These are phyloP conservation scores for Synergus umbraculus DNA, from an alignment of 2,888 invertebrate species.

Conservation along the genomic window DNA sequence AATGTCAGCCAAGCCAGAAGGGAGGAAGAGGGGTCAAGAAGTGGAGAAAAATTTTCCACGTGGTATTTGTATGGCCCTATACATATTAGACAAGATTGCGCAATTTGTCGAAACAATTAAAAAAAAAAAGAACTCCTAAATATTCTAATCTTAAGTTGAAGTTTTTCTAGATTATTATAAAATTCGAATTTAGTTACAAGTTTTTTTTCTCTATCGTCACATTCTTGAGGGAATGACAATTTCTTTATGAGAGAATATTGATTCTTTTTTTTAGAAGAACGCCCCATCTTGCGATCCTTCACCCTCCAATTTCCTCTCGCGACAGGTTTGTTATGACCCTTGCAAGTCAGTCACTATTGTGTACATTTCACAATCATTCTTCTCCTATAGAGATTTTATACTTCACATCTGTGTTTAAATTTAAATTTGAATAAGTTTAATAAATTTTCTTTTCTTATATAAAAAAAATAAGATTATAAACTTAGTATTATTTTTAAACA, in stretches of 20 bases:
- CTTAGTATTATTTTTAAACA: too few relatives aligned
- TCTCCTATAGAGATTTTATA: neutral
- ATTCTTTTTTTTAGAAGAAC: neutral
- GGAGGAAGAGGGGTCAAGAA: too few relatives aligned
- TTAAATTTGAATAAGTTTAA: too few relatives aligned
- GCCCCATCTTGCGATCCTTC: neutral
- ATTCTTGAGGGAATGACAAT: neutral
- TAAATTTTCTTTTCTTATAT: too few relatives aligned
- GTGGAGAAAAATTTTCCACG: too few relatives aligned
- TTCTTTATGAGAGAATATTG: neutral
- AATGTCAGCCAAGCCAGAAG: too few relatives aligned
- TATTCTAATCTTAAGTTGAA: neutral
- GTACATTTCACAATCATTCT: neutral
- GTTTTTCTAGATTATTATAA: too few relatives aligned
- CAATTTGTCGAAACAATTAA: too few relatives aligned
- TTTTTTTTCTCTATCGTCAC: neutral
- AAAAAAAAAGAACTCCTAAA: neutral
- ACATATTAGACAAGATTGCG: too few relatives aligned
- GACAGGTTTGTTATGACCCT: neutral
- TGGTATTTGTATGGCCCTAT: too few relatives aligned
- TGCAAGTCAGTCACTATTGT: neutral
- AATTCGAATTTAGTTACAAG: neutral
- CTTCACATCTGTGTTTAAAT: too few relatives aligned
- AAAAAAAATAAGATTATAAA: too few relatives aligned
- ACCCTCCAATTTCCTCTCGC: neutral